Conservation (phyloP, 2,113 vertebrate species). For the Ornithorhynchus anatinus region DNA sequence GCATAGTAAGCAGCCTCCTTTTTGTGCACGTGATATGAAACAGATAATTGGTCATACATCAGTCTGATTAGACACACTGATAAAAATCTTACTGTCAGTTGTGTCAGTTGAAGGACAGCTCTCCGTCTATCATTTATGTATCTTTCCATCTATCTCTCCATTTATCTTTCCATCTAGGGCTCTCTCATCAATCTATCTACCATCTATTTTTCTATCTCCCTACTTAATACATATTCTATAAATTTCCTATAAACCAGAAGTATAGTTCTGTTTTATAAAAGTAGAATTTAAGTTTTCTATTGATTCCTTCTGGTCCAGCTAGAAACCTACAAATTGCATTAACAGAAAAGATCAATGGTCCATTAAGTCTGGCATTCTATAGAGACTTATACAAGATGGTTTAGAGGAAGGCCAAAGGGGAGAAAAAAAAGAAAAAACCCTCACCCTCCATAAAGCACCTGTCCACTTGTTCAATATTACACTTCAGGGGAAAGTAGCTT, state of each 20-base stretch:
- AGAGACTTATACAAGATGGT: conserved; percentile 41
- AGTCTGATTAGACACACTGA: no score
- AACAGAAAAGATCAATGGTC: conserved; percentile 55
- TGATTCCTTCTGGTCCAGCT: conserved; percentile 53
- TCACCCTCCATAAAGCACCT: conserved; percentile 56
- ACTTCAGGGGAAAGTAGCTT: conserved; percentile 34
- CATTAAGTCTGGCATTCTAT: conserved; percentile 50
- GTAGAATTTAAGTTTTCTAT: conserved; percentile 31
- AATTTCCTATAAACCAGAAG: conserved; percentile 36
- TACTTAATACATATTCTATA: conserved; percentile 19
- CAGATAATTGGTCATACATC: no score
- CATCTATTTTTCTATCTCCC: no score
- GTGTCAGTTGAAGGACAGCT: no score
- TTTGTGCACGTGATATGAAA: no score
- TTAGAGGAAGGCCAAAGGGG: conserved; percentile 26
- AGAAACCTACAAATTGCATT: conserved; percentile 52
- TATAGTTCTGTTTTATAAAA: conserved; percentile 34
- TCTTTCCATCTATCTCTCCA: no score
- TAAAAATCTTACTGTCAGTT: no score
- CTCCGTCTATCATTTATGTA: no score
- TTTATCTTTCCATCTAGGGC: no score
- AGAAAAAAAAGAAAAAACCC: no score
- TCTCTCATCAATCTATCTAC: no score
- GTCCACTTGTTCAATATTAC: conserved; percentile 49
- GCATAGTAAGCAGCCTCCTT: no score